Percentiles rank a stretch among this genome's conserved stretches.
Conservation (phyloP, 2,888 invertebrate genomes). For the Folsomia candida region DNA sequence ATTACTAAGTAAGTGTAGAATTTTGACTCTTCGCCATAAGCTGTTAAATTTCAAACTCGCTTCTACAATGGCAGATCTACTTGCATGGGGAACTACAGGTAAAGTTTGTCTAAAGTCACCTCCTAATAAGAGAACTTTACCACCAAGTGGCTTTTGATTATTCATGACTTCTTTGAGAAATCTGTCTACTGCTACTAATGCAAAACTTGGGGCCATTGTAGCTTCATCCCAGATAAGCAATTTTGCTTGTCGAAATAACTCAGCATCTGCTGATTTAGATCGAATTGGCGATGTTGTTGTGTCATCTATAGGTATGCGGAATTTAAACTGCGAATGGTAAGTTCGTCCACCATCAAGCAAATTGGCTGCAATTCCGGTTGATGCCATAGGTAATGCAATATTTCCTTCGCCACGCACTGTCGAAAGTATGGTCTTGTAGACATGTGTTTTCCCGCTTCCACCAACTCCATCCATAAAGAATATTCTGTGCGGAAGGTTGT, state of each 20-base stretch:
- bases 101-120: slow-evolving; percentile 43
- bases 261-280: background rate
- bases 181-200: slow-evolving; percentile 24
- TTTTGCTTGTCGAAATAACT: slow-evolving; percentile 2
- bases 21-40: slow-evolving; percentile 27
- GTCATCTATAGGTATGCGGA: slow-evolving; percentile 41
- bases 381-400: slow-evolving; percentile 49
- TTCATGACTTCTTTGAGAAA: slow-evolving; percentile 22
- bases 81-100: slow-evolving; percentile 30
- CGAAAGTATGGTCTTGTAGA: slow-evolving; percentile 51
- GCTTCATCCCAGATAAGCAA: slow-evolving; percentile 25
- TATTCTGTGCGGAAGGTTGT: background rate
- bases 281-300: slow-evolving; percentile 17
- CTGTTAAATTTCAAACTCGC: slow-evolving; percentile 19
- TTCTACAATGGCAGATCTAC: slow-evolving; percentile 18
- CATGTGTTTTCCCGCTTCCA: slow-evolving; percentile 55
- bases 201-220: slow-evolving; percentile 16
- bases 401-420: slow-evolving; percentile 33
- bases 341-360: slow-evolving; percentile 53
- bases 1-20: slow-evolving; percentile 21
- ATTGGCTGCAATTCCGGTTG: slow-evolving; percentile 53
- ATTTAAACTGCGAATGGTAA: slow-evolving; percentile 52
- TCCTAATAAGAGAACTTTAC: slow-evolving; percentile 32
- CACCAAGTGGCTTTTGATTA: slow-evolving; percentile 28
- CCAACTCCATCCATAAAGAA: slow-evolving; percentile 55